phyloP scores from a whole-genome alignment of 2,797 vertebrate species.

The Chrosomus eos region DNA sequence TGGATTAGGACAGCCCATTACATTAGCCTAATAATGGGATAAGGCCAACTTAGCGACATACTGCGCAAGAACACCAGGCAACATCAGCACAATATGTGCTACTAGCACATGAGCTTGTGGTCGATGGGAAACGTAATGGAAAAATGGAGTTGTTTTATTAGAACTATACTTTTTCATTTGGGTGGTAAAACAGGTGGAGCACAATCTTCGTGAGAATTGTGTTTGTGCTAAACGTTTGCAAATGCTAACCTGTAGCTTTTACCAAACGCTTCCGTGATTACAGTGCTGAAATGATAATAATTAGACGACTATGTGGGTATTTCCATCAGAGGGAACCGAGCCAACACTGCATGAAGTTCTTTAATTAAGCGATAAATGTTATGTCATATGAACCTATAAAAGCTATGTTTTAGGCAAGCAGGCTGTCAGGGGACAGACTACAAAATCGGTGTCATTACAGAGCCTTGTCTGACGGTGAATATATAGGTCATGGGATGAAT shows the following conservation, averaged over 20 bases:
- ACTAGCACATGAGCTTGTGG: neutral
- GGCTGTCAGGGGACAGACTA: conserved; percentile 62
- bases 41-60: conserved; percentile 75
- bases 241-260: conserved; percentile 58
- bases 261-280: conserved; percentile 66
- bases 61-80: conserved; percentile 26
- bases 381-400: conserved; percentile 10
- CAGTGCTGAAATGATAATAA: conserved; percentile 72
- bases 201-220: conserved; percentile 31
- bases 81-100: conserved; percentile 1
- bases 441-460: neutral
- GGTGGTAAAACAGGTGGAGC: conserved; percentile 42
- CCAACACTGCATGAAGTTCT: conserved; percentile 65
- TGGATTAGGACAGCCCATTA: conserved; percentile 80
- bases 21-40: conserved; percentile 82
- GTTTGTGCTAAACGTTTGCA: conserved; percentile 28
- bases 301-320: conserved; percentile 74
- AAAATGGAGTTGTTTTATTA: neutral
- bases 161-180: neutral
- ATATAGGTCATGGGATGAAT: neutral
- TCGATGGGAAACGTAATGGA: conserved; percentile 1
- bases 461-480: neutral
- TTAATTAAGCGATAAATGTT: conserved; percentile 68
- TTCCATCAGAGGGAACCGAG: conserved; percentile 69
- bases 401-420: conserved; percentile 61